phyloP scores from a whole-genome alignment of 1,140 invertebrate genomes.

The Rhagoletis pomonella region DNA sequence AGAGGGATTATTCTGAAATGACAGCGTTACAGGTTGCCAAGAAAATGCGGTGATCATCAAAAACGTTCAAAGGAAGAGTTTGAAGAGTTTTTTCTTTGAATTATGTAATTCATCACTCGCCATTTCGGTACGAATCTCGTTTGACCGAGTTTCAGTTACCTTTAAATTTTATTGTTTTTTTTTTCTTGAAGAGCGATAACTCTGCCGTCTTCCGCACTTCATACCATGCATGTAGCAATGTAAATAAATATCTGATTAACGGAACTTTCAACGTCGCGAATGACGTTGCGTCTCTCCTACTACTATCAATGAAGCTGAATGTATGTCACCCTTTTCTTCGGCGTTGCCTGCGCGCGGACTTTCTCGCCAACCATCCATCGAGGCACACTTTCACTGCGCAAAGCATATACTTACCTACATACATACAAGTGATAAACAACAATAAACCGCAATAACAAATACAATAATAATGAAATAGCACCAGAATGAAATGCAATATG shows the following conservation, averaged over 20 bases:
- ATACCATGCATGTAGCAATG: not conserved
- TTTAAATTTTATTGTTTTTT: not conserved
- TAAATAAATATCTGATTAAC: constrained; percentile 18
- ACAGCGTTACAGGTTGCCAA: no score
- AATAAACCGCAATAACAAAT: constrained; percentile 35
- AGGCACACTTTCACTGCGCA: constrained; percentile 27
- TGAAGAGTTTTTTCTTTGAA: no score
- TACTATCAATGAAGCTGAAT: not conserved
- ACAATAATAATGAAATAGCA: not conserved
- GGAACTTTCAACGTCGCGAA: constrained; percentile 22
- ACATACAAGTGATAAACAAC: constrained; percentile 27
- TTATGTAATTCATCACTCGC: no score
- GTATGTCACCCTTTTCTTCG: constrained; percentile 42
- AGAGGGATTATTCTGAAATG: no score
- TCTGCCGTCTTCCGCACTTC: not conserved
- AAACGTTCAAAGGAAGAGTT: no score
- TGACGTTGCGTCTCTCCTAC: constrained; percentile 17
- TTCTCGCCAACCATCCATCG: not conserved
- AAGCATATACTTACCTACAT: not conserved
- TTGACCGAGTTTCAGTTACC: no score
- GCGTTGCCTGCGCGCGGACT: not conserved
- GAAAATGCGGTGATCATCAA: no score
- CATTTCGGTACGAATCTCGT: no score
- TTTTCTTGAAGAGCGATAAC: not conserved
- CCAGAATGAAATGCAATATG: constrained; percentile 49